Evolutionary conservation across 2,113 vertebrate genomes (phyloP).

Genomic region (Eira barbara): DNA sequence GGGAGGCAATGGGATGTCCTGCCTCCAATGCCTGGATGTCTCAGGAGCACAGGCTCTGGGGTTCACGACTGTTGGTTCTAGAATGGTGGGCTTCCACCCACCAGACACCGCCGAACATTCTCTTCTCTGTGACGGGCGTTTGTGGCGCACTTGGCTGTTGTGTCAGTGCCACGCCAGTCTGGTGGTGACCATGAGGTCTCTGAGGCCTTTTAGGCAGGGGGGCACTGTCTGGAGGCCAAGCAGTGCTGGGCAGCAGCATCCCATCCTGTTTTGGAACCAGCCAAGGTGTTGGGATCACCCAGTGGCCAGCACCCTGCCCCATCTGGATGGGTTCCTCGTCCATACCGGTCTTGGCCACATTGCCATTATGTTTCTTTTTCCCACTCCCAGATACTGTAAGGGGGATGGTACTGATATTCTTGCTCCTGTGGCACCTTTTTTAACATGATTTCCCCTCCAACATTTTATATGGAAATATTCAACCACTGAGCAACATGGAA

Average conservation of each 20-base stretch:
- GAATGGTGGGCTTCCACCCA: not conserved
- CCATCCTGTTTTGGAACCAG: not conserved
- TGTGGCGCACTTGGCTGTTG: not conserved
- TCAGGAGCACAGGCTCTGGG: not conserved
- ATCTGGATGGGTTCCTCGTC: not conserved
- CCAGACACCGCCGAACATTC: not conserved
- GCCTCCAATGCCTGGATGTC: rapidly evolving
- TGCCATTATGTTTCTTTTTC: not conserved
- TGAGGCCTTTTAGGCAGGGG: not conserved
- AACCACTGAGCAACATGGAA: not conserved
- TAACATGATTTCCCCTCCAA: not conserved
- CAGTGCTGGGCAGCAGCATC: not conserved
- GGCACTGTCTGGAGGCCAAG: not conserved
- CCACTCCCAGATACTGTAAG: not conserved
- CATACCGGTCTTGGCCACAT: not conserved
- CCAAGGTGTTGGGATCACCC: not conserved
- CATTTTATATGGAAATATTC: not conserved
- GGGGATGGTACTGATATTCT: not conserved
- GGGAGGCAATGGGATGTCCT: rapidly evolving
- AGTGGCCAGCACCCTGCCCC: rapidly evolving
- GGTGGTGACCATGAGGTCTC: not conserved
- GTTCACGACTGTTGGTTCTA: not conserved
- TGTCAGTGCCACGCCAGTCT: not conserved
- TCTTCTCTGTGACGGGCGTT: not conserved
- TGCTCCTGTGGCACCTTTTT: not conserved